A percentile compares a stretch with the other conserved stretches of the same genome.
These are phyloP conservation scores for Periophthalmus magnuspinnatus DNA, from an alignment of 2,797 vertebrate species.

Conservation along the genomic window DNA sequence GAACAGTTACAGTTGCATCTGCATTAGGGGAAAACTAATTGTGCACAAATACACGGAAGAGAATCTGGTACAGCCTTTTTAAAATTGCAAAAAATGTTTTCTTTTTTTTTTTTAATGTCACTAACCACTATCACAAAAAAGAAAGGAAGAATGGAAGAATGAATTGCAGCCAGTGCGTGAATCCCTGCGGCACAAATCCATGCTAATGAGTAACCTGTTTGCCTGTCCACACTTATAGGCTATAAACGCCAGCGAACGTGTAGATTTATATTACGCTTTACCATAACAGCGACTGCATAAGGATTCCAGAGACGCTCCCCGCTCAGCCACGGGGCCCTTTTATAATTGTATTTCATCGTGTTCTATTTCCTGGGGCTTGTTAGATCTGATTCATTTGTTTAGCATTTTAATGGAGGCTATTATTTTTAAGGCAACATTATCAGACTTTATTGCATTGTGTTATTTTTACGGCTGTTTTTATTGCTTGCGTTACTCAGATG, in stretches of 20 bases:
- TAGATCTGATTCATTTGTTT: slow-evolving; percentile 6
- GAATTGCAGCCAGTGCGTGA: slow-evolving; percentile 18
- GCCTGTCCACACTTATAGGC: slow-evolving; percentile 6
- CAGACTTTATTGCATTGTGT: neutral
- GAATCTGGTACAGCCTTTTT: no score
- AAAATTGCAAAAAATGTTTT: slow-evolving; percentile 4
- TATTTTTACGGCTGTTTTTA: slow-evolving; percentile 5
- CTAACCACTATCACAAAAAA: slow-evolving; percentile 22
- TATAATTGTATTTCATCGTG: neutral
- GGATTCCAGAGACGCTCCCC: neutral
- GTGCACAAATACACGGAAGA: no score
- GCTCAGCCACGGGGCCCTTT: neutral
- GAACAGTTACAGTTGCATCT: no score
- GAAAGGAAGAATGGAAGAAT: neutral
- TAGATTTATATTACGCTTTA: neutral
- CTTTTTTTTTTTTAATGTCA: slow-evolving; percentile 25
- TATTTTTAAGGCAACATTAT: slow-evolving; percentile 6
- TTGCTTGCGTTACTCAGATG: neutral
- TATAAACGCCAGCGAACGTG: slow-evolving; percentile 8
- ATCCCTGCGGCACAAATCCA: slow-evolving; percentile 30
- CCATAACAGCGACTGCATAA: neutral
- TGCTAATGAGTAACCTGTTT: slow-evolving; percentile 51
- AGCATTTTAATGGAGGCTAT: slow-evolving; percentile 9
- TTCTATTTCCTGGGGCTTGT: neutral
- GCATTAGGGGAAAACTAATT: no score